Base-by-base conservation (phyloP, 2,888 invertebrate species). In the Hanleya hanleyi region DNA sequence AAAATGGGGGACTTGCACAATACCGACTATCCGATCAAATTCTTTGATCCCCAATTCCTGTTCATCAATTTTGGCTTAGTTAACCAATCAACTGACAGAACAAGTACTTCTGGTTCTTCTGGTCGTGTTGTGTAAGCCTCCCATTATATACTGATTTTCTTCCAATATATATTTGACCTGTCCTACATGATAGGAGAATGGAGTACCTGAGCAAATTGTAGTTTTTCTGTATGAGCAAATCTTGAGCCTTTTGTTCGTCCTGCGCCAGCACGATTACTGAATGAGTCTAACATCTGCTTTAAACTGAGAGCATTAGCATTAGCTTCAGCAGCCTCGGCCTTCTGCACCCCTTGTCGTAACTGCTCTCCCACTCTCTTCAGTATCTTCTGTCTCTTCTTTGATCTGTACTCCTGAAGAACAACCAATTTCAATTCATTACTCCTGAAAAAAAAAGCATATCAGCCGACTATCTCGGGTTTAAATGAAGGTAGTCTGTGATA, bases 221-320 rank as follows among this genome's bases (percentile, higher is more conserved):
- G 83, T 77, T 90, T 88, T 75, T 90, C 89, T n/a, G 88, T 84
- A 72, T 90, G 90, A 15, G 88, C 86, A 75, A 91, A 91, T 22
- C 90, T 77, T 15, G 90, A 90, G 5, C 89, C 89, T 75, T 90
- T 89, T 3, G 83, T 84, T 79, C 84, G 87, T 32, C 76, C 67
- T n/a, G 74, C 74, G 4, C 73, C 69, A 33, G 76, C 67, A n/a
- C 81, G 77, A 12, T 81, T 82, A 67, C 83, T 80, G n/a, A 87
- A 84, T 7, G 81, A 75, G 61, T 82, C 78, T n/a, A 86, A 79
- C 50, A 86, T 74, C 73, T 86, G 85, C 64, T 84, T 83, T 22
- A 87, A 77, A 73, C 86, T 85, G 64, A 83, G 80, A 1, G 81
- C 74, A 47, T 77, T 62, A 2, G 75, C 73, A 4, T 74, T 69